These are phyloP conservation scores for Centropus bengalensis DNA, from an alignment of 2,113 vertebrate species.

Conservation along the genomic window DNA sequence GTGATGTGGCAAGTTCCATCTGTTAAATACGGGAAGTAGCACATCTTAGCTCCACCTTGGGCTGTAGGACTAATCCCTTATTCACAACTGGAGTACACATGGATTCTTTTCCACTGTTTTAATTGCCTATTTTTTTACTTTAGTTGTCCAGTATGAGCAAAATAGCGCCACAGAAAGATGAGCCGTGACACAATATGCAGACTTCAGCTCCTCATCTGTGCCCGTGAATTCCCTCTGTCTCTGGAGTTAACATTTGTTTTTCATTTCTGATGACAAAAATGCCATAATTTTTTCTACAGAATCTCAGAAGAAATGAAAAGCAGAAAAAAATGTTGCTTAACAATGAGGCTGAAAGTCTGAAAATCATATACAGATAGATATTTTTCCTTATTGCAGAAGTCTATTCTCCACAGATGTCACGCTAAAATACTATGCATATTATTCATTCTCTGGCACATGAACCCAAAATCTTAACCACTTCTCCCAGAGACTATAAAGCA, in stretches of 20 bases:
- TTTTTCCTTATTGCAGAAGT: conserved; percentile 35
- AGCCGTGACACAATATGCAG: neutral
- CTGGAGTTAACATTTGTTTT: conserved; percentile 23
- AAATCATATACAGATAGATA: neutral
- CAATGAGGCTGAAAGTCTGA: neutral
- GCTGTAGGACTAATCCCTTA: neutral
- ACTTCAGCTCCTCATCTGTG: neutral
- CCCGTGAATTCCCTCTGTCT: neutral
- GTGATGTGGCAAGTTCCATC: fast-evolving
- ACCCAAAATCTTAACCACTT: neutral
- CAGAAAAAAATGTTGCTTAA: conserved; percentile 9
- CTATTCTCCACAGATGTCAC: neutral
- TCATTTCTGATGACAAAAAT: conserved; percentile 33
- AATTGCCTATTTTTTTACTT: neutral
- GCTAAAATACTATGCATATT: neutral
- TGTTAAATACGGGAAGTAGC: neutral
- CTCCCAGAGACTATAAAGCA: neutral
- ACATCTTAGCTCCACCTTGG: neutral
- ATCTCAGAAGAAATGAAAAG: conserved; percentile 24
- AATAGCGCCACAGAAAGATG: neutral
- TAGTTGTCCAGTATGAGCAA: neutral
- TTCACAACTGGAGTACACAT: neutral
- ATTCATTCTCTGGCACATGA: neutral
- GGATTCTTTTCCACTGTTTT: neutral
- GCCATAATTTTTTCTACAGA: neutral